Evolutionary conservation across 2,888 invertebrate species (phyloP), one percentile per base, ranked within the genome.

Genomic region (Chrysomela aeneicollis): DNA sequence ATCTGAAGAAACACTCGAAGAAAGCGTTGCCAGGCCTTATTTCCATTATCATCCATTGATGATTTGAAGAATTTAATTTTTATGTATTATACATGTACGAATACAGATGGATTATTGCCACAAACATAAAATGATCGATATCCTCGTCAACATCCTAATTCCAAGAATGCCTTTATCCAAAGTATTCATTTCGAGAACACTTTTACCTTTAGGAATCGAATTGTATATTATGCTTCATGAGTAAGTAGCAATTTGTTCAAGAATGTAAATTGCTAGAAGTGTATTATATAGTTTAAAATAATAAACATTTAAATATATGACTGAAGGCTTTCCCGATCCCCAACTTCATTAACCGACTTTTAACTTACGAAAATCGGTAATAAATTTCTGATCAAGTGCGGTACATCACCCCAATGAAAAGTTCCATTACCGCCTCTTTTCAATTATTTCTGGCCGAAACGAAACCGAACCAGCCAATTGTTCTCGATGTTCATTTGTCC

Each of bases 231-330:
- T n/a, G 79, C 79, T 80, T 79, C 75, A 72, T 73, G 70, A 72
- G 77, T 77, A 78, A n/a, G n/a, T n/a, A n/a, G 77, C 75, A 76
- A 74, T 73, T 75, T 72, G 30, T 59, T 76, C 78, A 77, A 66
- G 32, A 55, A 76, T 80, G 78, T 81, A 79, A 78, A 81, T 79
- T 80, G 81, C 79, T 80, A 81, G 79, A 80, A 75, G 32, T 80
- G 78, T 80, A 79, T 70, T 71, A 79, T 79, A 79, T 78, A 74
- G 76, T 72, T 76, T 73, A 74, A 72, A 77, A 75, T n/a, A 79
- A 78, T 78, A 78, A 77, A 77, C 75, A 77, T 78, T 79, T 78
- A 54, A 51, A 1, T 18, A 26, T 22, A 10, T 57, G 15, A 46
- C 49, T 54, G 53, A 19, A 15, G 54, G 30, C 3, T 17, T 37